Evolutionary conservation across 2,888 invertebrate genomes (phyloP).

Genomic region (Malthinus seriepunctatus): DNA sequence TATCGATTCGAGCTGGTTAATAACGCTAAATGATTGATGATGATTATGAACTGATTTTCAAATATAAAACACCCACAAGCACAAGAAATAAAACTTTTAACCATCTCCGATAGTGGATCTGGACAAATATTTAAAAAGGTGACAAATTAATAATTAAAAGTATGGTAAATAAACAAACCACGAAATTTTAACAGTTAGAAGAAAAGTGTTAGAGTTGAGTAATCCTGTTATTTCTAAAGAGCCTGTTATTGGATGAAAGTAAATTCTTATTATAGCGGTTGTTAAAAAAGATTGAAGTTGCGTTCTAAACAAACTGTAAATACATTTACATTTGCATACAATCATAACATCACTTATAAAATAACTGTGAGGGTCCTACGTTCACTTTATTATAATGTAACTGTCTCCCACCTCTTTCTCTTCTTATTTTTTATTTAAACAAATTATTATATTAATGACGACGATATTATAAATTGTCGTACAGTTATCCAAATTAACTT

Average conservation of each 20-base stretch:
- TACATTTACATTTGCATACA: constrained; percentile 24
- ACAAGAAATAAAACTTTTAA: no score
- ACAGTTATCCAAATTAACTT: background rate
- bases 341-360: constrained; percentile 23
- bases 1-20: no score
- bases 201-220: constrained; percentile 38
- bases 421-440: background rate
- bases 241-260: constrained; percentile 41
- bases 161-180: constrained; percentile 5
- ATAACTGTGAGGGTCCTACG: constrained; percentile 23
- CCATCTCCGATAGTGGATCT: no score
- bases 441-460: background rate
- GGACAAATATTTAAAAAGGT: no score
- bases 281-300: background rate
- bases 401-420: constrained; percentile 9
- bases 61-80: no score
- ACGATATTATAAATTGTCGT: background rate
- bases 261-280: constrained; percentile 38
- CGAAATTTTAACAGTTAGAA: constrained; percentile 30
- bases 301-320: constrained; percentile 27
- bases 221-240: constrained; percentile 31
- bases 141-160: background rate
- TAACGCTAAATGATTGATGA: no score
- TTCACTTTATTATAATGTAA: constrained; percentile 12
- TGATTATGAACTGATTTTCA: no score